Base-by-base conservation (phyloP, 2,797 vertebrate genomes). In the Coccyzus lansbergi region DNA sequence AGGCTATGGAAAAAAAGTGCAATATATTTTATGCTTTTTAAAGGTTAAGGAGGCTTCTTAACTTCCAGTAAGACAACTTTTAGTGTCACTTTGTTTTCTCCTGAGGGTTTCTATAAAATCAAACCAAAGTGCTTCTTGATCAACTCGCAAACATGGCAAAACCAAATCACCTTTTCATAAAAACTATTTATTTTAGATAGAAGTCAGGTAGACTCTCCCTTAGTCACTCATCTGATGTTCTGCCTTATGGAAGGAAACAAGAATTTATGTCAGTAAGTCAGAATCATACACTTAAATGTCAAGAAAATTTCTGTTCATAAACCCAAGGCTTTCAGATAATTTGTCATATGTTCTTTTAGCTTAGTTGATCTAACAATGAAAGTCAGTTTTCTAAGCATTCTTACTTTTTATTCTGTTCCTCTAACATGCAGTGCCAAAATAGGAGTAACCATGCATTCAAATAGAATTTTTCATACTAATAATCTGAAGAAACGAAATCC, bases 91-190 rank as follows among this genome's bases (percentile, higher is more conserved):
- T 71, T 74, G 12, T 14, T 83, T 90, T 38, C 44, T 81, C 78
- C 88, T 80, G n/a, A 77, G 64, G 80, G n/a, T 46, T 94, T 33
- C 18, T 77, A 40, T n/a, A 93, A 95, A 33, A 60, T 77, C 71
- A 93, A 87, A 48, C 10, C 34, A 72, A 94, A 86, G 36, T 51
- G 22, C n/a, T 92, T 91, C 63, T 93, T 49, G 22, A 91, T 93
- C 53, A 83, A 86, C 26, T 36, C 36, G 24, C 6, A 6, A 29
- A 22, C 26, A 79, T 13, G 12, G 38, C 31, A 86, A 87, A 94
- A 76, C 1, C 52, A 55, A 24, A 59, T 24, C 1, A 58, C 29
- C 15, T 33, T 69, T 69, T 60, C 17, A 74, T 16, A 29, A 65
- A 69, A 29, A 34, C 14, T 40, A 10, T 20, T 33, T 38, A 25